phyloP scores from a whole-genome alignment of 2,113 vertebrate genomes.

The Cathartes aura region DNA sequence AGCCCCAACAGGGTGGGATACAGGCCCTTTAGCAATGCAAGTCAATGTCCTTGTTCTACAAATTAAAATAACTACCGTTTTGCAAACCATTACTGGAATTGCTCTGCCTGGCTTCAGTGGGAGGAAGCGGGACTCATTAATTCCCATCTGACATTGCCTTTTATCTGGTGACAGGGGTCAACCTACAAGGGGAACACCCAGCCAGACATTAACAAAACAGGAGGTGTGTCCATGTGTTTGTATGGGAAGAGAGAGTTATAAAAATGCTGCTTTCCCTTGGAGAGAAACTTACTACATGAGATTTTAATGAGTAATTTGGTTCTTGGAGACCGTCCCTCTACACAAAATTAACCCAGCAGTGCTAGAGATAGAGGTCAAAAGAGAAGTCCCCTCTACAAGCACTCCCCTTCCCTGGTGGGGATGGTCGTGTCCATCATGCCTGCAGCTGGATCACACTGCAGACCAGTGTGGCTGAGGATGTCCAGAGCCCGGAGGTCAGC shows the following conservation, averaged over 20 bases:
- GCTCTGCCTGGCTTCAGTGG: not conserved
- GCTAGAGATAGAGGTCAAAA: not conserved
- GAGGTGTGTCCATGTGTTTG: not conserved
- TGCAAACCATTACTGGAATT: conserved; percentile 22
- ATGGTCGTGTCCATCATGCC: not conserved
- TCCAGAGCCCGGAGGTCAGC: not conserved
- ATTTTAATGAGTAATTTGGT: not conserved
- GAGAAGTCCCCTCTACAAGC: not conserved
- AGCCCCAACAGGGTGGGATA: not conserved
- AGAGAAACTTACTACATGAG: not conserved
- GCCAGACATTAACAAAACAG: conserved; percentile 18
- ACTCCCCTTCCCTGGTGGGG: not conserved
- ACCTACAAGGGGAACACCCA: not conserved
- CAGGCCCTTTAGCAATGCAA: not conserved
- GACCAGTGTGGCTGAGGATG: conserved; percentile 1
- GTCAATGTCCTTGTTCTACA: not conserved
- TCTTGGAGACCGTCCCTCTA: not conserved
- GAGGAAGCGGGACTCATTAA: not conserved
- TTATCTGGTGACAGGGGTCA: conserved; percentile 52
- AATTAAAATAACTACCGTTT: not conserved
- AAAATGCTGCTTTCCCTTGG: not conserved
- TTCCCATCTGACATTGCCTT: not conserved
- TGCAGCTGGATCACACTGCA: not conserved
- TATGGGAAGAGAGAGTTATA: not conserved
- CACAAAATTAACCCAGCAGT: not conserved